Percentiles rank a stretch among this genome's conserved stretches.
Evolutionary conservation across 1,140 invertebrate genomes (phyloP).

Genomic region (Drosophila sulfurigaster): DNA sequence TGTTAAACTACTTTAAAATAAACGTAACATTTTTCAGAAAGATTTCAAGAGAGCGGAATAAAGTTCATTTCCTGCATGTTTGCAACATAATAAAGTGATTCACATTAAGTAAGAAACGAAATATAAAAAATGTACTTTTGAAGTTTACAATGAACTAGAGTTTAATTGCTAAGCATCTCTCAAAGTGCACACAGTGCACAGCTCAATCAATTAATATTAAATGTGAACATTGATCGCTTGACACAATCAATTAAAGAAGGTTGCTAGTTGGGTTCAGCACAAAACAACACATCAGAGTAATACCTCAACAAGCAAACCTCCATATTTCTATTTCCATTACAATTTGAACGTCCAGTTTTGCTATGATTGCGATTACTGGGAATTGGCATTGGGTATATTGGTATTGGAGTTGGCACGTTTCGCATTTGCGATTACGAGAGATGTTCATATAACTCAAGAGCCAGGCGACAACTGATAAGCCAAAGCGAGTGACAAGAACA

Average conservation of each 20-base stretch:
- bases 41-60: no score
- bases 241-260: constrained; percentile 6
- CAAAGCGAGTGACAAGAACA: neutral
- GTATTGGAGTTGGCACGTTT: constrained; percentile 11
- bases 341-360: no score
- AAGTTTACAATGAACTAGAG: no score
- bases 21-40: no score
- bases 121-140: no score
- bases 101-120: no score
- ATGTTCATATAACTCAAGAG: constrained; percentile 16
- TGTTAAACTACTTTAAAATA: no score
- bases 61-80: no score
- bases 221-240: neutral
- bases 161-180: no score
- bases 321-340: no score
- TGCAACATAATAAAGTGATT: no score
- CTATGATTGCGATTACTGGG: constrained; percentile 13
- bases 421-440: constrained; percentile 6
- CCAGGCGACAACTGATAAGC: neutral
- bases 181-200: neutral
- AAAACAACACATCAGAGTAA: neutral
- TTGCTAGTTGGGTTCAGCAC: neutral
- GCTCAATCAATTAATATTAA: neutral
- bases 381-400: constrained; percentile 3
- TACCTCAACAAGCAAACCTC: neutral